Evolutionary conservation across 1,140 invertebrate species (phyloP), one percentile per base, ranked within the genome.

Genomic region (Platorchestia sp.): DNA sequence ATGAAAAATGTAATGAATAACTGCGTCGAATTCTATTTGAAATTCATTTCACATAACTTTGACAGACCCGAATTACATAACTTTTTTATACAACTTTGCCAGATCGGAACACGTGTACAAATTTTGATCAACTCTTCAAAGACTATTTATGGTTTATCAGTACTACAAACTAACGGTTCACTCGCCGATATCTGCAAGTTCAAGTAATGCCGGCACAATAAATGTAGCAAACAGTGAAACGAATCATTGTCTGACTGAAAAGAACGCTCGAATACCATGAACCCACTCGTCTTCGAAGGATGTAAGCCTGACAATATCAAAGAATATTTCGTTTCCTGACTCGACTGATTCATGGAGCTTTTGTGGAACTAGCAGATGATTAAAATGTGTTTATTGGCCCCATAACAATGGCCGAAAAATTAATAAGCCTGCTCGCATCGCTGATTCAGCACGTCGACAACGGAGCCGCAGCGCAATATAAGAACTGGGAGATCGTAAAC

Each of bases 401-500:
- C 45, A 47, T 47, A 47, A 47, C 91, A 93, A 93, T 93, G 40
- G 6, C 43, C 43, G 27, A 93, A 93, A 93, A 93, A 93, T 93
- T 93, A 93, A 93, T 93, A 93, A 93, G 45, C 41, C 19, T 5
- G 41, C 91, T 44, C 91, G 91, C 43, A 93, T 47, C 45, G 91
- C 91, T 93, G 91, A 93, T 47, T 93, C 91, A 47, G 91, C 91
- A 93, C 36, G 5, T 1, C 36, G 45, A 40, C 91, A 44, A 40
- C 91, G 40, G 91, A 36, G 91, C 91, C 14, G 87, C 87, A 89
- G 19, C 44, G 45, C 91, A 93, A 93, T 93, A 93, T 93, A 93
- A 93, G 91, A 93, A 45, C 91, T 40, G 45, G 91, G 10, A 10
- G 91, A 93, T 93, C 91, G 91, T 93, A 93, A 93, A 93, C 91